Conservation (phyloP, 2,113 vertebrate species). For the Cercopithecus mona region DNA sequence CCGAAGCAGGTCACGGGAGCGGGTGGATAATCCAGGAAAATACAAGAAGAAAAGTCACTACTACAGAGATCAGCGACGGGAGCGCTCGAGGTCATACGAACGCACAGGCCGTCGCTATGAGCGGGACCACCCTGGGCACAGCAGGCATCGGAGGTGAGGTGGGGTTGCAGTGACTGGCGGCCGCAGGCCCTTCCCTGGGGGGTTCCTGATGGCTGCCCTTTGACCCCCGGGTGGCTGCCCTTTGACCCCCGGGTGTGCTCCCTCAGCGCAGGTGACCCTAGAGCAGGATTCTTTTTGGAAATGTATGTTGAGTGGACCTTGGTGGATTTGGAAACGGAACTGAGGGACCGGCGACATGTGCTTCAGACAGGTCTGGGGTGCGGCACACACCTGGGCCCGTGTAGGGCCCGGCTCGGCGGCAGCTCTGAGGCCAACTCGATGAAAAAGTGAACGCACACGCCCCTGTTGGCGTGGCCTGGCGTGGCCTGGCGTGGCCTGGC, state of each 20-base stretch:
- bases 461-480: not conserved
- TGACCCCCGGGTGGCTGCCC: not conserved
- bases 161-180: not conserved
- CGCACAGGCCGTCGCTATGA: slow-evolving; percentile 84
- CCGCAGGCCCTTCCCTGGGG: not conserved
- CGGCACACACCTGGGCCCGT: not conserved
- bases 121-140: slow-evolving; percentile 83
- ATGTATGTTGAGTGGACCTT: not conserved
- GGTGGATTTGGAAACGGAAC: slow-evolving; percentile 41
- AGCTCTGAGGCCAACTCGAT: not conserved
- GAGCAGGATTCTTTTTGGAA: fast-evolving
- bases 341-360: not conserved
- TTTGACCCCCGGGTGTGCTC: not conserved
- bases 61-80: slow-evolving; percentile 81
- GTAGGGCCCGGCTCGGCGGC: not conserved
- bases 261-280: not conserved
- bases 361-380: not conserved
- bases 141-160: slow-evolving; percentile 84
- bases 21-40: slow-evolving; percentile 82
- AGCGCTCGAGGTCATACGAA: slow-evolving; percentile 85
- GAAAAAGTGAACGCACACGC: not conserved
- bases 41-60: slow-evolving; percentile 88
- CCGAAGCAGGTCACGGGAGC: slow-evolving; percentile 85
- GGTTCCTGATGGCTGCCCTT: not conserved
- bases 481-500: slow-evolving; percentile 65